Evolutionary conservation across 2,888 invertebrate genomes (phyloP), one percentile per base, ranked within the genome.

Genomic region (Drosophila barbarae): DNA sequence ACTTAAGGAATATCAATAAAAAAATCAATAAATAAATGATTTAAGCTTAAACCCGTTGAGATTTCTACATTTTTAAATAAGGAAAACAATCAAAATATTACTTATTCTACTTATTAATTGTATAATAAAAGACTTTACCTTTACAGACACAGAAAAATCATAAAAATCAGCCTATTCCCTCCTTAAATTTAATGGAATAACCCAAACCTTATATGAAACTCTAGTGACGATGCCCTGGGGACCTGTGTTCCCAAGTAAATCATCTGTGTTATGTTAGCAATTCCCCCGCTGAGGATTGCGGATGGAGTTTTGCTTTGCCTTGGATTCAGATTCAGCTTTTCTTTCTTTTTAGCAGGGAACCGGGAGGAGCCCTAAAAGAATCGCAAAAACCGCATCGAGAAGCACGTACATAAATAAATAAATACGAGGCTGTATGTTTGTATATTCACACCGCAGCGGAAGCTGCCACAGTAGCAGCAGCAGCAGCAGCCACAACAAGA

Each of bases 391-490:
- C 35, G 23, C 66, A 35, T 47, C 36, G 51, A 39, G 44, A 35
- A 57, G 32, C 69, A 69, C 57, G 51, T 57, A 56, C 57, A 44
- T 57, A 67, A 57, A 50, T 68, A 57, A 57, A 57, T 66, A 68
- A 46, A 51, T 57, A 35, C 38, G 46, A 36, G 35, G 30, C 34
- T 18, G 63, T 44, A 46, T 59, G 53, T 69, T 54, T 69, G 55
- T 69, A 59, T 61, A 65, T 26, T 47, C 47, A 26, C 38, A 54
- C 34, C 47, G 44, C 47, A 74, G 57, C 75, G 72, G 72, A 74
- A 74, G 72, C 72, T 74, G 74, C 35, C 53, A 35, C 51, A 72
- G 55, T 38, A 58, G 58, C 55, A 56, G 41, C 61, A 51, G 41
- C 61, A 51, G 28, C 49, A 35, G 23, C 49, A 26, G 28, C 42